These are phyloP conservation scores for Nycticebus coucang DNA, from an alignment of 2,113 vertebrate genomes.

Conservation along the genomic window DNA sequence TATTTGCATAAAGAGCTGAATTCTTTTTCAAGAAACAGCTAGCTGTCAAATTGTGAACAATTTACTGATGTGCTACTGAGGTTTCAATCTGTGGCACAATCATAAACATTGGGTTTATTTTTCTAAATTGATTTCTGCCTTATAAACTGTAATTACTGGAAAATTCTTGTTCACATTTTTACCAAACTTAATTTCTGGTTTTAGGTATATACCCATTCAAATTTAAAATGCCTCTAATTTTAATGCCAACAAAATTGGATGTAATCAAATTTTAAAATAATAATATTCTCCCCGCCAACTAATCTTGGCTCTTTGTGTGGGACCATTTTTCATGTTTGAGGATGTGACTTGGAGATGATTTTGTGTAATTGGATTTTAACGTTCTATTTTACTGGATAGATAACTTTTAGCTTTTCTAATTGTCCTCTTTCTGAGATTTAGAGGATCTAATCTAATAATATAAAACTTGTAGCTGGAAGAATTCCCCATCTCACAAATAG, in stretches of 20 bases:
- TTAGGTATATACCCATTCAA: constrained; percentile 74
- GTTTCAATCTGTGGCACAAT: constrained; percentile 81
- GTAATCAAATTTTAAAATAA: constrained; percentile 87
- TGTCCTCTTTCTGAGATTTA: not conserved
- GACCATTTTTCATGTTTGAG: constrained; percentile 54
- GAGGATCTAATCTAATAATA: not conserved
- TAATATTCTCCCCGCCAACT: constrained; percentile 80
- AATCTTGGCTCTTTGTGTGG: constrained; percentile 76
- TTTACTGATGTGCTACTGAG: constrained; percentile 85
- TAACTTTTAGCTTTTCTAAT: not conserved
- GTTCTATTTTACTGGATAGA: not conserved
- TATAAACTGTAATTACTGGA: constrained; percentile 82
- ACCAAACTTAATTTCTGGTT: constrained; percentile 78
- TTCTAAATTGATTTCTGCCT: constrained; percentile 80
- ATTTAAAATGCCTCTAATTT: constrained; percentile 80
- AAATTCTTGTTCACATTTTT: constrained; percentile 72
- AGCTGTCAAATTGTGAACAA: constrained; percentile 83
- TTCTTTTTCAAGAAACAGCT: constrained; percentile 79
- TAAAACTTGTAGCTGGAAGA: not conserved
- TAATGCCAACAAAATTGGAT: constrained; percentile 80
- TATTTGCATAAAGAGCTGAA: constrained; percentile 90
- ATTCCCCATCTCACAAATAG: not conserved
- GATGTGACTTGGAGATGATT: constrained; percentile 3
- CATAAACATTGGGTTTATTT: constrained; percentile 78
- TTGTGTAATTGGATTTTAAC: constrained; percentile 20